Percentiles rank a stretch among this genome's conserved stretches.
These are phyloP conservation scores for Ochropleura leucogaster DNA, from an alignment of 2,888 invertebrate species.

Conservation along the genomic window DNA sequence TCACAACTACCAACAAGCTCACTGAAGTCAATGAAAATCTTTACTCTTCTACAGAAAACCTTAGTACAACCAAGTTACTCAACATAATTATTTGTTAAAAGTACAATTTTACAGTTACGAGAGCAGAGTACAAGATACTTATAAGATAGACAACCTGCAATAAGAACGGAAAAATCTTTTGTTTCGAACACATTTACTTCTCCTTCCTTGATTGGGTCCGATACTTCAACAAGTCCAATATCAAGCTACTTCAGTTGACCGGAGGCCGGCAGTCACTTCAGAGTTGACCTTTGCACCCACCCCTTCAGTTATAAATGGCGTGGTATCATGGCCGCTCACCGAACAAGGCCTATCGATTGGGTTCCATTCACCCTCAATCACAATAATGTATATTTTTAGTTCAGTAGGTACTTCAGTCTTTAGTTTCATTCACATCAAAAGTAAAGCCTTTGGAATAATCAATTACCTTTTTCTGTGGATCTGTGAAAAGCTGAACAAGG, in stretches of 20 bases:
- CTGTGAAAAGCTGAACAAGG: background rate
- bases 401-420: constrained; percentile 5
- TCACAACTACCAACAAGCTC: constrained; percentile 8
- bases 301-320: constrained; percentile 36
- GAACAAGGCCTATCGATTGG: constrained; percentile 50
- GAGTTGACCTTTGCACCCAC: constrained; percentile 50
- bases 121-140: background rate
- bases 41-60: background rate
- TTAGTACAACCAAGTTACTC: background rate
- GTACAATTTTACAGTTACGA: background rate
- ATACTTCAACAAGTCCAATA: constrained; percentile 9
- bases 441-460: constrained; percentile 8
- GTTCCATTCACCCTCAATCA: constrained; percentile 54
- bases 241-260: constrained; percentile 3
- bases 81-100: background rate
- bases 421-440: constrained; percentile 5
- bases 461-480: background rate
- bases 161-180: background rate
- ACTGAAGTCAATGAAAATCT: background rate
- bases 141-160: background rate
- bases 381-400: constrained; percentile 48
- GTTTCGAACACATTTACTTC: background rate
- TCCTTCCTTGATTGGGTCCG: background rate
- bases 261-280: constrained; percentile 19
- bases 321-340: constrained; percentile 33